Evolutionary conservation across 1,140 invertebrate genomes (phyloP), one percentile per base, ranked within the genome.

Genomic region (Gerris buenoi): DNA sequence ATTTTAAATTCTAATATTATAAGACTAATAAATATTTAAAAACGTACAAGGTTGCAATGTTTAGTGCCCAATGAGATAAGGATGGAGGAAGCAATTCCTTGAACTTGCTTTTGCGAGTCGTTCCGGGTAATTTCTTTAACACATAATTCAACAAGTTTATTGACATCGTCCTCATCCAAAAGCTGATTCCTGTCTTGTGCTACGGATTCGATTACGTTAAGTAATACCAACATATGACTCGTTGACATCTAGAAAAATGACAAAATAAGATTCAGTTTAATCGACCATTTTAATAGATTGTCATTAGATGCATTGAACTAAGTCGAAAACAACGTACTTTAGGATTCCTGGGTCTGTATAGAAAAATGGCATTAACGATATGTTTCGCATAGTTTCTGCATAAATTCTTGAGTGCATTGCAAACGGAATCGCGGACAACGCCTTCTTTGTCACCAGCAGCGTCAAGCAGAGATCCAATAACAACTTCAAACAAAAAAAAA

Each of bases 11-110:
- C n/a, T n/a, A n/a, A n/a, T n/a, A n/a, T n/a, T n/a, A n/a, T n/a
- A n/a, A n/a, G n/a, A n/a, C n/a, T n/a, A n/a, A n/a, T n/a, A 56
- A 68, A 68, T 46, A 70, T 65, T 66, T 60, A 62, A 62, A 33
- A 68, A 62, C 33, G 56, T 70, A 68, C 67, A 63, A 68, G 64
- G 72, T 85, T 82, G 70, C 84, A 83, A 75, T 85, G 83, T 65
- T 82, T 81, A 63, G 83, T 81, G 56, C 88, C 87, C 23, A 91
- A 78, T 64, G 87, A 83, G 1, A 90, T 88, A 26, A 92, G 77
- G 68, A 91, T 84, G 58, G 83, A 81, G 68, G 87, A 86, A 1
- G 88, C 85, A 5, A 84, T 81, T 74, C 83, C 79, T 75, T 87
- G 85, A 61, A 87, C 82, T 1, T 80, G 74, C 0, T 86, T 85